Evolutionary conservation across 1,140 invertebrate genomes (phyloP), one percentile per base, ranked within the genome.

Genomic region (Drosophila subpulchrella): DNA sequence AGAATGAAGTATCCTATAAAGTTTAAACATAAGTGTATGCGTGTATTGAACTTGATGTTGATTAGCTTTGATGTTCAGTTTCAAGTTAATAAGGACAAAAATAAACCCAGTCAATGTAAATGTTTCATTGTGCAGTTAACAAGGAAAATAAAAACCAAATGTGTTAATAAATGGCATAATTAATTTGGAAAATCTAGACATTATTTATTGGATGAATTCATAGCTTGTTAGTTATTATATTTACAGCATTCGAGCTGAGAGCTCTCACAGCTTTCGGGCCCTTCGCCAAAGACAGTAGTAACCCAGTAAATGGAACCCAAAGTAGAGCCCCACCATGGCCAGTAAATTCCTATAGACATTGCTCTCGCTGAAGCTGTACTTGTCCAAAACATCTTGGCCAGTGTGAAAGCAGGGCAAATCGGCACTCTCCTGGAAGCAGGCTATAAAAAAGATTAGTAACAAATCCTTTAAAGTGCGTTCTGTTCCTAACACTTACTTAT

Each of bases 391-490:
- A 90, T 96, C 94, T 15, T 93, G 85, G 0, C 96, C 97, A 4
- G 95, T 94, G 48, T 93, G 94, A 39, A 97, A 92, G 78, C 97
- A 97, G 0, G 96, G 96, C 20, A 95, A 90, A 12, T 95, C 94
- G 1, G 92, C 82, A 32, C 88, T 92, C 39, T 91, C 91, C 56
- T 94, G 93, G 66, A 91, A 91, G 74, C 96, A 97, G 24, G 96
- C 96, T 97, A 90, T 4, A 30, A 3, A 6, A 20, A 6, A 27
- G 12, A 3, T 30, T 17, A 13, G 12, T 11, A 46, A 32, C 12
- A 3, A 6, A n/a, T 32, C 3, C 6, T 8, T 6, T 11, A 30
- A 20, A 12, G n/a, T 20, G 6, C 0, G 10, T 13, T 24, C 10
- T 6, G 13, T 38, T 17, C 48, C 27, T 2, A 5, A 27, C 50